Base-by-base conservation (phyloP, 2,888 invertebrate genomes). In the Xylocampa areola region DNA sequence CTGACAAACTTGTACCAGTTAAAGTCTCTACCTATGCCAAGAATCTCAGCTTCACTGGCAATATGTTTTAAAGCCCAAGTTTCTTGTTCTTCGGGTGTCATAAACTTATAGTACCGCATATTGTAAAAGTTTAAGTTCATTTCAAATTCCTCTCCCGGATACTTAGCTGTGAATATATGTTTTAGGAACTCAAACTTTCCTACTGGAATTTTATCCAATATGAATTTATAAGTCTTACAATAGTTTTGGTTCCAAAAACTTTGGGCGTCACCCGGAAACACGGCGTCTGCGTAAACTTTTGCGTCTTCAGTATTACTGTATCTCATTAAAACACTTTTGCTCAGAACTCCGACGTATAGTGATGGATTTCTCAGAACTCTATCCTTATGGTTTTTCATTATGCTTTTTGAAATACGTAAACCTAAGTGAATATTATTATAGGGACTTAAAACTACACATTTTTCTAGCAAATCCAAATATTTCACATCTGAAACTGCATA, bases 391-490 rank as follows among this genome's bases (percentile, higher is more conserved):
- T 86, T 86, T 21, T 70, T 81, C 67, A 78, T 79, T 66, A 79
- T 83, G 75, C 70, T 79, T 77, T 64, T 77, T 21, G 67, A 87
- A 44, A 84, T 64, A 48, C 82, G 76, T 29, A 75, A 65, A 30
- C 87, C 85, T 13, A 87, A 66, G 45, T 8, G 21, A 1, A 13
- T 17, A 13, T 3, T 16, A 7, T 33, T 7, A 30, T 10, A 25
- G 25, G 4, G 5, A 27, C 1, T 2, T 21, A 19, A 6, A 3
- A 14, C n/a, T 7, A 45, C 43, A 41, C 77, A 68, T 23, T 69
- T 80, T 71, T 89, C 89, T 11, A 87, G 53, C 40, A 89, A 52
- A 60, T 85, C 68, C 48, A 90, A 79, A 67, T 85, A 90, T 40
- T 77, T 70, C 4, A 55, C 61, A 66, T 69, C 68, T 0, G 81